Evolutionary conservation across 2,113 vertebrate genomes (phyloP).

Genomic region (Gobius niger): DNA sequence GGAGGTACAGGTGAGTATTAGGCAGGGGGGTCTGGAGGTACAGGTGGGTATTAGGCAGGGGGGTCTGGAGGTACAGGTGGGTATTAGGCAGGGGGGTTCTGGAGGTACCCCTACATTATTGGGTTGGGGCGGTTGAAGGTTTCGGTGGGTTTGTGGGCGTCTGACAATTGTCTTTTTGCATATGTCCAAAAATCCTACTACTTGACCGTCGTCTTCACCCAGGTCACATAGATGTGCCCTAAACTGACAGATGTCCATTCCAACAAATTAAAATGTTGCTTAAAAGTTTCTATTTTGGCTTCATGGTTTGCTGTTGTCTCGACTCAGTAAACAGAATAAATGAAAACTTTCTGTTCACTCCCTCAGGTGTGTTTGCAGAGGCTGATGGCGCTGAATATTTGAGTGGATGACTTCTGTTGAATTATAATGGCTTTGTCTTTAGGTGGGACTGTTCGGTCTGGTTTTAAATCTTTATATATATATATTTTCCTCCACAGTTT

Average conservation of each 20-base stretch:
- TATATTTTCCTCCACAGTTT: not conserved
- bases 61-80: too few relatives aligned
- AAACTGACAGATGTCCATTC: not conserved
- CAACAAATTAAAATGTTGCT: not conserved
- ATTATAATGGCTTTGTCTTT: not conserved
- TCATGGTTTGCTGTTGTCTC: slow-evolving; percentile 1
- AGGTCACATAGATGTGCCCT: too few relatives aligned
- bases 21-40: too few relatives aligned
- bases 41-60: too few relatives aligned
- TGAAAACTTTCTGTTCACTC: slow-evolving; percentile 2
- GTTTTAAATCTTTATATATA: not conserved
- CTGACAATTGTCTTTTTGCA: too few relatives aligned
- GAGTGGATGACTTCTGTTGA: not conserved
- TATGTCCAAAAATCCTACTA: too few relatives aligned
- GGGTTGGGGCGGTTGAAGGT: too few relatives aligned
- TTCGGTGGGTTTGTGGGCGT: too few relatives aligned
- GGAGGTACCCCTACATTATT: too few relatives aligned
- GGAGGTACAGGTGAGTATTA: too few relatives aligned
- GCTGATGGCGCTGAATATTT: slow-evolving; percentile 1
- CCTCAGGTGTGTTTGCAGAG: not conserved
- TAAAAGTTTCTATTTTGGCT: slow-evolving; percentile 6
- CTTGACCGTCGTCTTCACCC: too few relatives aligned
- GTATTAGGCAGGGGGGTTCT: too few relatives aligned
- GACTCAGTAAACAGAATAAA: slow-evolving; percentile 4
- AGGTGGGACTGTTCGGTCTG: not conserved